These are phyloP conservation scores for Archivesica marissinica DNA, from an alignment of 1,140 invertebrate species.

Conservation along the genomic window DNA sequence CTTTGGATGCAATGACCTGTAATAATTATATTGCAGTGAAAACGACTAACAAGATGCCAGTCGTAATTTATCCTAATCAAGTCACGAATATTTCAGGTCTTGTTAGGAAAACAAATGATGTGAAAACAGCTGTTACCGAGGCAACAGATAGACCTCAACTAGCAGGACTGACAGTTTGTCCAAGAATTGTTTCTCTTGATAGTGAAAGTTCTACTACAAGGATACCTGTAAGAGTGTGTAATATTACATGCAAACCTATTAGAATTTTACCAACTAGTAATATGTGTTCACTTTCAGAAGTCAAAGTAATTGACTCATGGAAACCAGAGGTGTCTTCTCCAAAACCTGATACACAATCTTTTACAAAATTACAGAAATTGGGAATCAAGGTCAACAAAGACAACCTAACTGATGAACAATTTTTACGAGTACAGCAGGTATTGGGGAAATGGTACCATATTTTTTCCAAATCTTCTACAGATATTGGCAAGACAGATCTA, in stretches of 20 bases:
- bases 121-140: neutral
- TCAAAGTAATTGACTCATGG: neutral
- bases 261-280: neutral
- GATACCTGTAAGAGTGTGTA: slow-evolving; percentile 21
- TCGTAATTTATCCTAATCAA: neutral
- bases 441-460: neutral
- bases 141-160: neutral
- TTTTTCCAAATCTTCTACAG: slow-evolving; percentile 29
- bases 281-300: neutral
- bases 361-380: too few species aligned
- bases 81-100: neutral
- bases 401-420: too few species aligned
- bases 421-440: too few species aligned
- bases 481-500: slow-evolving; percentile 40
- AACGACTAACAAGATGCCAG: neutral
- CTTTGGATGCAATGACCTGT: neutral
- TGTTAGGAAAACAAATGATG: neutral
- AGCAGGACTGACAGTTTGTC: neutral
- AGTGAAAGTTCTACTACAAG: neutral
- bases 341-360: neutral
- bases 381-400: too few species aligned
- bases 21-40: slow-evolving; percentile 21
- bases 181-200: neutral
- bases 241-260: neutral
- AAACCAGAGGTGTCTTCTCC: neutral